Percentiles rank a stretch among this genome's conserved stretches.
Evolutionary conservation across 2,888 invertebrate genomes (phyloP).

Genomic region (Drosophila mercatorum): DNA sequence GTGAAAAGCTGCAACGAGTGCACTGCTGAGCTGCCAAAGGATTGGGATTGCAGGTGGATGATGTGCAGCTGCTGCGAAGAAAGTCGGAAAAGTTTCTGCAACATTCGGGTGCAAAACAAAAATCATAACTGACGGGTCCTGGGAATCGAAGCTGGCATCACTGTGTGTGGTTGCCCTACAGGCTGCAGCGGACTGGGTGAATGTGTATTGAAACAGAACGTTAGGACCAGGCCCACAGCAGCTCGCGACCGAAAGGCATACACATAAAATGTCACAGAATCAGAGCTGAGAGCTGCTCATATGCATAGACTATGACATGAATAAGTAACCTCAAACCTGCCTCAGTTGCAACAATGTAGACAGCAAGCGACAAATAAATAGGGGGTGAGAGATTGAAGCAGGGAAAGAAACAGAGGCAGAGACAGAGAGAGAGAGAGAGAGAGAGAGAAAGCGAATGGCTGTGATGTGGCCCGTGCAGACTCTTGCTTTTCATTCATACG

Average conservation of each 20-base stretch:
- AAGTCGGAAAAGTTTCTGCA: slow-evolving; percentile 39
- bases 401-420: background rate
- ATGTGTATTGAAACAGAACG: slow-evolving; percentile 63
- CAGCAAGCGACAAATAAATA: slow-evolving; percentile 1
- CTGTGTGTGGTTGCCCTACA: slow-evolving; percentile 13
- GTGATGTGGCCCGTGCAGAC: slow-evolving; percentile 49
- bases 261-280: slow-evolving; percentile 43
- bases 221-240: slow-evolving; percentile 17
- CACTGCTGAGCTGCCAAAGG: slow-evolving; percentile 12
- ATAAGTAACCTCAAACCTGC: slow-evolving; percentile 29
- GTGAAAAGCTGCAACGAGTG: slow-evolving; percentile 69
- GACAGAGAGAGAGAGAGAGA: background rate
- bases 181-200: slow-evolving; percentile 39
- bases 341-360: slow-evolving; percentile 28
- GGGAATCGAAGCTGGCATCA: background rate
- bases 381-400: background rate
- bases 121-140: slow-evolving; percentile 44
- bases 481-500: slow-evolving; percentile 80
- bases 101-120: slow-evolving; percentile 47
- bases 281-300: slow-evolving; percentile 43
- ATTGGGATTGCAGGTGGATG: background rate
- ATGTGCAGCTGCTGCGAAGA: slow-evolving; percentile 8
- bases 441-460: background rate
- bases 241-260: slow-evolving; percentile 31
- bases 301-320: slow-evolving; percentile 56